phyloP scores from a whole-genome alignment of 2,888 invertebrate genomes.

The Orthosia gothica region DNA sequence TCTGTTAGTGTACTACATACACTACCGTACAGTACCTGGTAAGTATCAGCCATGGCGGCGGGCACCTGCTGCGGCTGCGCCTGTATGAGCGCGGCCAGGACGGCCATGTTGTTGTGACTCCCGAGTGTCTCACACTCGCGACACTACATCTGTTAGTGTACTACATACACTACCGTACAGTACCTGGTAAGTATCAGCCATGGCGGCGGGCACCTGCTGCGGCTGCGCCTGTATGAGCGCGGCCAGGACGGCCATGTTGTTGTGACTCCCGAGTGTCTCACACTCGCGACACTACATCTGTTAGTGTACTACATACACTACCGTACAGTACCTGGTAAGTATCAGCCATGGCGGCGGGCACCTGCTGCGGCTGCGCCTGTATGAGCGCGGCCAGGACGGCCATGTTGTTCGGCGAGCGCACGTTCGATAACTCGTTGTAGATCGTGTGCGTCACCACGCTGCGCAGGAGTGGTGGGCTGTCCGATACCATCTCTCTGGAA shows the following conservation, averaged over 20 bases:
- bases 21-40: too few relatives aligned
- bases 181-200: slow-evolving; percentile 96
- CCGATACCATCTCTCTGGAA: slow-evolving; percentile 96
- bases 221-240: slow-evolving; percentile 97
- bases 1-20: too few relatives aligned
- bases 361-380: slow-evolving; percentile 95
- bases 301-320: too few relatives aligned
- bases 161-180: too few relatives aligned
- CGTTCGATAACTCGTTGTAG: slow-evolving; percentile 98
- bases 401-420: slow-evolving; percentile 98
- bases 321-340: slow-evolving; percentile 92
- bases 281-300: neutral
- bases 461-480: slow-evolving; percentile 96
- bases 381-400: slow-evolving; percentile 97
- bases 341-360: slow-evolving; percentile 96
- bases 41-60: too few relatives aligned
- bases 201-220: slow-evolving; percentile 95
- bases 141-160: too few relatives aligned
- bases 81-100: too few relatives aligned
- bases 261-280: slow-evolving; percentile 75
- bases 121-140: too few relatives aligned
- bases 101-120: too few relatives aligned
- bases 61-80: too few relatives aligned
- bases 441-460: slow-evolving; percentile 97
- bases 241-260: slow-evolving; percentile 98